Evolutionary conservation across 2,797 vertebrate species (phyloP), one percentile per base, ranked within the genome.

Genomic region (Propithecus perrieri): DNA sequence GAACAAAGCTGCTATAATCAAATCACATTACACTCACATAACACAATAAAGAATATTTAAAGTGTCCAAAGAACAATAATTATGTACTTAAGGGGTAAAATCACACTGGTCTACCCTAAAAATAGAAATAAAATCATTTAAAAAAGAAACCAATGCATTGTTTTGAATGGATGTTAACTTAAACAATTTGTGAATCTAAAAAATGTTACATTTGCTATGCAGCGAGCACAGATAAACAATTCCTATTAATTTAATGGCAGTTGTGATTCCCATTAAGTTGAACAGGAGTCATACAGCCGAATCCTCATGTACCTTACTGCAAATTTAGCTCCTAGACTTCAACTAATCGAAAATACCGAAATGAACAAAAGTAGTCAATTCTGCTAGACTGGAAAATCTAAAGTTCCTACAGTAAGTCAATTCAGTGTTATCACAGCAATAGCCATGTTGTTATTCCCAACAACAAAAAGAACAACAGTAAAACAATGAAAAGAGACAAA

Each of bases 241-340:
- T 92, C 48, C 89, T 95, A 96, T 97, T 96, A 97, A 96, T 98
- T 97, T 96, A 96, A 97, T 79, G 76, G 96, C 78, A 41, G 91
- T 92, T 92, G n/a, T 93, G n/a, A 97, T 91, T 97, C 14, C 74
- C 91, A 96, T 76, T 97, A 17, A 14, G n/a, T 89, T 97, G 98
- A 95, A 96, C 90, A 95, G 93, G 46, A 85, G 57, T 83, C 17
- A 24, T 75, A 81, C 0, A 7, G 89, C 79, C 91, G 96, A 98
- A 96, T 93, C 97, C 89, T 87, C 93, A 93, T 15, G 30, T 57
- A 90, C 89, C 53, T 83, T 96, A 65, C 71, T 96, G 88, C 96
- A 98, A 95, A 97, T 91, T 48, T 94, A 97, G 80, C 65, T 93
- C 91, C 57, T 43, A 57, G 28, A 83, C 95, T 96, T 76, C 90